These are phyloP conservation scores for Apamea epomidion DNA, from an alignment of 2,888 invertebrate species.

Conservation along the genomic window DNA sequence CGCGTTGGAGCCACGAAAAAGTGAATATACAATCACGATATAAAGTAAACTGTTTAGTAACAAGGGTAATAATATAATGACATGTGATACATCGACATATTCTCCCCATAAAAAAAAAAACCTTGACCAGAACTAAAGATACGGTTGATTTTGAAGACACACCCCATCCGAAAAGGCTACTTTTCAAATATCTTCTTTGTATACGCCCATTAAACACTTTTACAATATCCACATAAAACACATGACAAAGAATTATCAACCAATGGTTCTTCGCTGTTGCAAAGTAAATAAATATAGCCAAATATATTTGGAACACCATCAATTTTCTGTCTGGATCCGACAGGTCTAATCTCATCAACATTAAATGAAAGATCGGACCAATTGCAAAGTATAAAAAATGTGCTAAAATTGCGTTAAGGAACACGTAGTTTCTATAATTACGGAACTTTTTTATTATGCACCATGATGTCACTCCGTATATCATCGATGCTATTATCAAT, in stretches of 20 bases:
- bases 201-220: slow-evolving; percentile 7
- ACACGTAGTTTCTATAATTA: background rate
- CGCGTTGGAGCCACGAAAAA: background rate
- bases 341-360: too few species aligned
- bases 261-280: background rate
- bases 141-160: background rate
- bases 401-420: background rate
- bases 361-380: too few species aligned
- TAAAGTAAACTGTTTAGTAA: background rate
- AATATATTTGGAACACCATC: too few species aligned
- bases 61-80: too few species aligned
- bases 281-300: too few species aligned
- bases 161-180: background rate
- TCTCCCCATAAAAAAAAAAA: too few species aligned
- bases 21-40: background rate
- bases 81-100: too few species aligned
- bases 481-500: background rate
- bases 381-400: background rate
- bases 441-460: background rate
- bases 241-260: background rate
- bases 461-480: background rate
- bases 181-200: background rate
- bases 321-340: too few species aligned
- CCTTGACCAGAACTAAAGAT: too few species aligned
- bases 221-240: background rate